Base-by-base conservation (phyloP, 2,113 vertebrate genomes). In the Phodopus roborovskii region DNA sequence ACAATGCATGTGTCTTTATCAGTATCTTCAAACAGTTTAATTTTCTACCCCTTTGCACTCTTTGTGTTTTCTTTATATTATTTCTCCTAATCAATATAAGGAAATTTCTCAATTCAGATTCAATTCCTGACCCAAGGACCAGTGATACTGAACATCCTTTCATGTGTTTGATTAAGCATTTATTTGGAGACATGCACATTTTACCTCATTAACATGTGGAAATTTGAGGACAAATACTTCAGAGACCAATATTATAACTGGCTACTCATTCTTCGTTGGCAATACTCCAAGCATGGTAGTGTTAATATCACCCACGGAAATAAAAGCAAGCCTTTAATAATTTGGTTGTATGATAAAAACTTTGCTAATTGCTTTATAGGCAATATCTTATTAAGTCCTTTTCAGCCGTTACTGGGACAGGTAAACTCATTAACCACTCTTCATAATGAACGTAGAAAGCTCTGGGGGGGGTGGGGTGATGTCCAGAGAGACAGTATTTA, bases 1-100 rank as follows among this genome's bases (percentile, higher is more conserved):
- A n/a, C 3, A 60, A 5, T 45, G 20, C 3, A 28, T 56, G 0
- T 74, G 22, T 5, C 45, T n/a, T 10, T 1, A 70, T 22, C 3
- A 5, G 39, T 16, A 39, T 3, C 8, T 0, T 24, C 33, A 12
- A 83, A 82, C 0, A 28, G n/a, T 7, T 73, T 26, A 16, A 17
- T 11, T 53, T 73, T 53, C 22, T 33, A 1, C 30, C n/a, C 0
- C 71, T 30, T 10, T n/a, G 60, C 7, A 6, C 1, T 45, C 30
- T 77, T 12, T 33, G 30, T 36, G 20, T 60, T 60, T 53, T 12
- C 60, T 68, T 86, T 36, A 66, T 33, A 68, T 22, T 19, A 87
- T 36, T 0, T 28, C 45, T 71, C 5, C 9, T 10, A 60, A 79
- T 42, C 4, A 19, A 19, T 48, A 30, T n/a, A 30, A 58, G 0